Base-by-base conservation (phyloP, 1,140 invertebrate species). In the Lycorma delicatula region DNA sequence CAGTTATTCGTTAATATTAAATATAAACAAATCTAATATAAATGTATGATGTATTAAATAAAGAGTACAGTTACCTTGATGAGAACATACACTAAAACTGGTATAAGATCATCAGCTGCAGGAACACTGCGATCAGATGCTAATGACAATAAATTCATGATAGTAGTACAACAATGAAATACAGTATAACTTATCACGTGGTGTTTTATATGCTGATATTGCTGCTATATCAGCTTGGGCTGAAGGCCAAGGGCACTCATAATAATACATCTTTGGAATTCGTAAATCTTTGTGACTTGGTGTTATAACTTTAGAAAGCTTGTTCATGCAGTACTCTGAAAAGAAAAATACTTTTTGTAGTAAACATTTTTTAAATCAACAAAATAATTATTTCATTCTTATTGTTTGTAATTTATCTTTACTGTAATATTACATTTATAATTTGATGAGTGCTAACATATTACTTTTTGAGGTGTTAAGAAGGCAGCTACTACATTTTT, bases 171-270 rank as follows among this genome's bases (percentile, higher is more conserved):
- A 69, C 92, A 95, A 18, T 91, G 82, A 63, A 85, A 79, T 34
- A 94, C 87, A 91, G 57, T 83, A 79, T n/a, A 98, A 77, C 77
- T 98, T 98, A 72, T 98, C 96, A 46, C 86, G 74, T 1, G 96
- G 93, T 28, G 93, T 93, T 74, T 94, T 91, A 72, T 94, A 98
- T 3, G 91, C 93, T 63, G 92, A 87, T 67, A 98, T 87, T 63
- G 91, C 85, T 48, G 83, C 78, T n/a, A 99, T 81, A 74, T 94
- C 91, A 41, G 87, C 83, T 74, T 98, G 95, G 36, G 96, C 95
- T 63, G 92, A 91, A n/a, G 91, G 86, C 95, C 93, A 98, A 1
- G 96, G 96, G 71, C 89, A 93, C 66, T 98, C 95, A 65, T 87
- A 85, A 68, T 88, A 79, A 73, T 87, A 91, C 67, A 81, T 75